Percentiles rank a stretch among this genome's conserved stretches.
Conservation (phyloP, 2,888 invertebrate species). For the Chaetogeoica ovagalla region DNA sequence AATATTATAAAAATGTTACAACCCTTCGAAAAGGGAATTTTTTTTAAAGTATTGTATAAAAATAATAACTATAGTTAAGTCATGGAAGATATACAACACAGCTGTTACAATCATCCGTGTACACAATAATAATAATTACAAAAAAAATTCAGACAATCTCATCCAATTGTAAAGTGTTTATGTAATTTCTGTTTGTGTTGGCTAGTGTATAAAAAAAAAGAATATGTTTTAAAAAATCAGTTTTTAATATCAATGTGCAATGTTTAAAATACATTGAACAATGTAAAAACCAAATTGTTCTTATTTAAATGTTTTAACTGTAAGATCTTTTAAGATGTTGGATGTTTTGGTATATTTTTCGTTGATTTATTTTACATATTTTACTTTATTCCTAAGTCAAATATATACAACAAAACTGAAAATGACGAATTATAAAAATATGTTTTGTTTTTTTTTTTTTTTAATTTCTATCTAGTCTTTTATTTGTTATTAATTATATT, state of each 20-base stretch:
- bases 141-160: constrained; percentile 52
- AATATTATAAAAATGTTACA: constrained; percentile 53
- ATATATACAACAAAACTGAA: constrained; percentile 47
- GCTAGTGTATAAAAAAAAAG: constrained; percentile 47
- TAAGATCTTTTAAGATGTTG: constrained; percentile 34
- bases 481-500: constrained; percentile 50
- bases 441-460: constrained; percentile 26
- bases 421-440: constrained; percentile 47
- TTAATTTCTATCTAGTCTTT: constrained; percentile 43
- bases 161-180: constrained; percentile 51
- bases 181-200: constrained; percentile 48
- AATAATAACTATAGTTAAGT: constrained; percentile 52
- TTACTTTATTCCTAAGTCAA: constrained; percentile 45
- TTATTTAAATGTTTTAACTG: constrained; percentile 11
- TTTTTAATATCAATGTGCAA: constrained; percentile 15
- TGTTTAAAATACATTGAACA: constrained; percentile 29
- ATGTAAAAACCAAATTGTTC: constrained; percentile 26
- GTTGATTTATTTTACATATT: constrained; percentile 39
- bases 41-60: constrained; percentile 52
- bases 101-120: constrained; percentile 53
- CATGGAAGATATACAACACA: constrained; percentile 52
- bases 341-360: constrained; percentile 45
- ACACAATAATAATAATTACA: constrained; percentile 38
- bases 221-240: constrained; percentile 1
- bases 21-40: constrained; percentile 27